phyloP scores from a whole-genome alignment of 2,797 vertebrate genomes.

The Antrozous pallidus region DNA sequence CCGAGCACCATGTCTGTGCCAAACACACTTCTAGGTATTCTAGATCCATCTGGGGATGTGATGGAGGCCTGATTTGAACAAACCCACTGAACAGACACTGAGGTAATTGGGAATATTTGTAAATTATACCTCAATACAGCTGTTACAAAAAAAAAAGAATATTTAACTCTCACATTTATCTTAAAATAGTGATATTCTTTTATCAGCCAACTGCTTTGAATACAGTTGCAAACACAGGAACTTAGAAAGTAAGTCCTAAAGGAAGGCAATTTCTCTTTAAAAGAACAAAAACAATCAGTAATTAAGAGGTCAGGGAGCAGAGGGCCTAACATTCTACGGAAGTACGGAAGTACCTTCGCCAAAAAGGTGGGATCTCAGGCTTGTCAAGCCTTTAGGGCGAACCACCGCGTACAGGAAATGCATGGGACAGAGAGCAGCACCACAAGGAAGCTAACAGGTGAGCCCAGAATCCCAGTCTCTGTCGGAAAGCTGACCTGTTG shows the following conservation, averaged over 20 bases:
- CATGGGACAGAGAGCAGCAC: background rate
- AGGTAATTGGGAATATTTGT: background rate
- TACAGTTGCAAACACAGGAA: background rate
- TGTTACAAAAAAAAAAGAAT: background rate
- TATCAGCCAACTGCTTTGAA: background rate
- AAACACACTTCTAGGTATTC: background rate
- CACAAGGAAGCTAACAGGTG: background rate
- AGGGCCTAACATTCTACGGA: background rate
- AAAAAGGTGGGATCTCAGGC: background rate
- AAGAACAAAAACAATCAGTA: background rate
- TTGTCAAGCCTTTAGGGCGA: background rate
- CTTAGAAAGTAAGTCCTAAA: background rate
- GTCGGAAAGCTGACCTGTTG: background rate
- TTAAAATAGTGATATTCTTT: background rate
- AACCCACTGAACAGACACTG: background rate
- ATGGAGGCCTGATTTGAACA: background rate
- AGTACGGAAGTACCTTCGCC: background rate
- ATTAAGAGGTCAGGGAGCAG: background rate
- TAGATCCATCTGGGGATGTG: background rate
- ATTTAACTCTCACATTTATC: background rate
- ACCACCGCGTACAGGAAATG: rapidly evolving
- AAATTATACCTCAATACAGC: background rate
- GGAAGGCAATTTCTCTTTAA: background rate
- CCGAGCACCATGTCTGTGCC: background rate
- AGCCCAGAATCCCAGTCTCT: background rate